A percentile compares a stretch with the other conserved stretches of the same genome.
Evolutionary conservation across 2,888 invertebrate genomes (phyloP).

Genomic region (Corbicula japonica): DNA sequence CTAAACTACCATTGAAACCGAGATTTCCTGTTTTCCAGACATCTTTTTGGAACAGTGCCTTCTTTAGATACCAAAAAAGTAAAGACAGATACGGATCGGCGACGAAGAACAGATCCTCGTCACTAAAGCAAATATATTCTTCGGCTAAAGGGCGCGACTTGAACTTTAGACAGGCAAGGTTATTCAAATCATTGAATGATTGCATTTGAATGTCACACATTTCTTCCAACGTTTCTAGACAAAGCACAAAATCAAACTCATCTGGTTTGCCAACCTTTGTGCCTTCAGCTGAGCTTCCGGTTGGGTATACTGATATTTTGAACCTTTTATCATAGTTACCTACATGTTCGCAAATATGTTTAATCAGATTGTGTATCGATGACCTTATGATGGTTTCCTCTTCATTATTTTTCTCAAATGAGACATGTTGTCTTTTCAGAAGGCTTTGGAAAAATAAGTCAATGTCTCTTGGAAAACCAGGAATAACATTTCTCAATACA

Average conservation of each 20-base stretch:
- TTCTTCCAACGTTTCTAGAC: background rate
- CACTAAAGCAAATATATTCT: background rate
- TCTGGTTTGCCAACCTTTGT: conserved; percentile 7
- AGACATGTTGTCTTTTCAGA: background rate
- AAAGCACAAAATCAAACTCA: conserved; percentile 9
- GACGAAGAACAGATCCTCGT: background rate
- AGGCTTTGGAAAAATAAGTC: background rate
- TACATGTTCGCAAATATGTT: background rate
- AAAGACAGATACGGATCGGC: background rate
- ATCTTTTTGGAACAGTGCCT: background rate
- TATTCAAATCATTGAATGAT: too few species aligned
- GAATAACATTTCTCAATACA: background rate
- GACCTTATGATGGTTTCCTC: background rate
- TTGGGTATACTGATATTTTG: background rate
- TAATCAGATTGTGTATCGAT: background rate
- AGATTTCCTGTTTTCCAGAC: conserved; percentile 1
- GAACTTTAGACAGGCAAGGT: background rate
- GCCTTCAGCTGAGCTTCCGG: conserved; percentile 12
- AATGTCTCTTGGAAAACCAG: background rate
- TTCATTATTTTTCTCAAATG: background rate
- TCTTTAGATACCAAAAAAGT: background rate
- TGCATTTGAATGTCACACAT: background rate
- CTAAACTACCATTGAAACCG: background rate
- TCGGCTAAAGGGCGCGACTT: background rate
- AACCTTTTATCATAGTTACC: background rate